Evolutionary conservation across 2,888 invertebrate genomes (phyloP), one percentile per base, ranked within the genome.

Genomic region (Horisme vitalbata): DNA sequence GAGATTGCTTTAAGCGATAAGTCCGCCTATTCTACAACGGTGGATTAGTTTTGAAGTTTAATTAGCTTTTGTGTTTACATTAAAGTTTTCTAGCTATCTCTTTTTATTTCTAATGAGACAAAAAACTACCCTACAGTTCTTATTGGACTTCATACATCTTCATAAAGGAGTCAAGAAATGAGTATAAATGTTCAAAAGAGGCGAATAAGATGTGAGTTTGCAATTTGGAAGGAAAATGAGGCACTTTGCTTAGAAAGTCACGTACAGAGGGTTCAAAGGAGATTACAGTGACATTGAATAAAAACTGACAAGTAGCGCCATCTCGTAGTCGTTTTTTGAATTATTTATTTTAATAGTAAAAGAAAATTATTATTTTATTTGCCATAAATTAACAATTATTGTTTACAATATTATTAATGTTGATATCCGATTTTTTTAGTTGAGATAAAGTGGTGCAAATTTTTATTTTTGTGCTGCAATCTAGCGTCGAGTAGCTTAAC

Each of bases 181-280:
- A 84, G 81, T 84, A 83, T 79, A 81, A 85, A 87, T 81, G 83
- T 65, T 71, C 68, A 55, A 66, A 68, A 71, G 65, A 68, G 68
- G 66, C 65, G 71, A 84, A 76, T 83, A 79, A 86, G 84, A 83
- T 79, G 83, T 79, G 75, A 82, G 75, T 68, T 71, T 65, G 80
- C 77, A 84, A 84, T 84, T 85, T 81, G 63, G 67, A 69, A 63
- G 66, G 75, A 80, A 82, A 88, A 87, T 86, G 69, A 85, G 83
- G 75, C 77, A 75, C 72, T 88, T 87, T 83, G 62, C 70, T 69
- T 74, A 62, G 48, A 74, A 75, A 82, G 83, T 86, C 87, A 88
- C 87, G 87, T 85, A 79, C 68, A 23, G 32, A 66, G 52, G 54
- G 58, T 60, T 59, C 54, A 55, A 55, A 59, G 61, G 57, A 66